phyloP scores from a whole-genome alignment of 1,140 invertebrate genomes.

The Callitettix versicolor region DNA sequence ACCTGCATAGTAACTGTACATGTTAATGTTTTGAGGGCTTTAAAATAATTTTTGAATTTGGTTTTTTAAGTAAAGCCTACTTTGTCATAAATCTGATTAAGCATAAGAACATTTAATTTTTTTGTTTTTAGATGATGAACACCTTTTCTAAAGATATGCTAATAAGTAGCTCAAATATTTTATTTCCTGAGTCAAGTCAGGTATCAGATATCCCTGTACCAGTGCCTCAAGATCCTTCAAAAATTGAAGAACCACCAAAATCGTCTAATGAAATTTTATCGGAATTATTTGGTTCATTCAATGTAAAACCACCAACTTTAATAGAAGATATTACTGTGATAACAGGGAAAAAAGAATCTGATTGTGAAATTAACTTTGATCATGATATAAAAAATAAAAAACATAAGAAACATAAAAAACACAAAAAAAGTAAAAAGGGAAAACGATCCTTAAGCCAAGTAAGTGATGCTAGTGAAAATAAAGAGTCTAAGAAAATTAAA shows the following conservation, averaged over 20 bases:
- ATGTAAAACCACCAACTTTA: constrained; percentile 32
- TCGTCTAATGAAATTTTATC: constrained; percentile 69
- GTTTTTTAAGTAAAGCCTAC: too few species aligned
- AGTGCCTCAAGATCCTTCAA: too few species aligned
- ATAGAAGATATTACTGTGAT: constrained; percentile 14
- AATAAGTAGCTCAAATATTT: too few species aligned
- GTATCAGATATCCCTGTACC: too few species aligned
- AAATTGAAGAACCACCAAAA: constrained; percentile 31
- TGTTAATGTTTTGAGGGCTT: too few species aligned
- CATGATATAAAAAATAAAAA: constrained; percentile 33
- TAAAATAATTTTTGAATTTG: too few species aligned
- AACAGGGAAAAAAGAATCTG: constrained; percentile 42
- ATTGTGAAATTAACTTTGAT: constrained; percentile 33
- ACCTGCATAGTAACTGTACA: too few species aligned
- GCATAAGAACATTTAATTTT: too few species aligned
- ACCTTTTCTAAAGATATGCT: too few species aligned
- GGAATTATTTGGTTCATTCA: constrained; percentile 63
- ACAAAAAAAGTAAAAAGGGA: constrained; percentile 19
- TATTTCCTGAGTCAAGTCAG: too few species aligned
- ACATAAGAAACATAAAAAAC: constrained; percentile 28
- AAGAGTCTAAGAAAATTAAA: not conserved
- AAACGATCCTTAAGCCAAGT: constrained; percentile 1
- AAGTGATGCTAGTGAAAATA: not conserved
- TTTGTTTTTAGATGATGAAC: too few species aligned
- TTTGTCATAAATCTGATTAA: too few species aligned